phyloP scores from a whole-genome alignment of 2,113 vertebrate genomes.

The Mystacornis crossleyi region DNA sequence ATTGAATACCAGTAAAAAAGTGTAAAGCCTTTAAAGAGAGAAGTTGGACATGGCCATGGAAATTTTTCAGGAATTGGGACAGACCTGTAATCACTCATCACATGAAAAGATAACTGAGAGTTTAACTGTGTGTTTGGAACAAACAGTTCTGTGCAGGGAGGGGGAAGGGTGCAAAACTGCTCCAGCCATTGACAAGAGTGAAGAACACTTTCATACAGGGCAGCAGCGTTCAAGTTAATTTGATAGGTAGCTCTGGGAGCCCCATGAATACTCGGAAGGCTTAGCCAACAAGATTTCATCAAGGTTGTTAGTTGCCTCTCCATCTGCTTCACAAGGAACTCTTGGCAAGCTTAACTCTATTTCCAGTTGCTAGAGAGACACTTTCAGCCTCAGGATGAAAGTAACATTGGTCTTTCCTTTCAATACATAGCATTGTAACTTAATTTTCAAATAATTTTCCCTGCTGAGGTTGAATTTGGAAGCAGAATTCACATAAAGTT shows the following conservation, averaged over 20 bases:
- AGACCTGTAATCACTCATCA: neutral
- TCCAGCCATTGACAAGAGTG: neutral
- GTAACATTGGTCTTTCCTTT: neutral
- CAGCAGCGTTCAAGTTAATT: neutral
- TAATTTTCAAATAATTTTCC: neutral
- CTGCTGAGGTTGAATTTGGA: neutral
- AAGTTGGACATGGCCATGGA: neutral
- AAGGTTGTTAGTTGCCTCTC: neutral
- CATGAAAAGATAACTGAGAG: neutral
- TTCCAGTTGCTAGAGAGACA: conserved; percentile 42
- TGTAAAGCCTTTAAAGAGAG: neutral
- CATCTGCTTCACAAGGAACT: conserved; percentile 25
- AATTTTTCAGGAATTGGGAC: neutral
- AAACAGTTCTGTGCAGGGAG: neutral
- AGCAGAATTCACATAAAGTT: neutral
- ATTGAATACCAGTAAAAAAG: neutral
- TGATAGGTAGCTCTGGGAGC: neutral
- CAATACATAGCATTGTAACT: neutral
- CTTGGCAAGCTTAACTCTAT: conserved; percentile 30
- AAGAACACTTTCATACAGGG: neutral
- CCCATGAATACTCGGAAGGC: neutral
- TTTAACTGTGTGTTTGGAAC: neutral
- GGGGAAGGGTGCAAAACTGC: neutral
- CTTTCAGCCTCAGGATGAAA: conserved; percentile 42
- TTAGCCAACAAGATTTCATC: conserved; percentile 39